phyloP scores from a whole-genome alignment of 2,113 vertebrate species.

The Oreocharis arfaki region DNA sequence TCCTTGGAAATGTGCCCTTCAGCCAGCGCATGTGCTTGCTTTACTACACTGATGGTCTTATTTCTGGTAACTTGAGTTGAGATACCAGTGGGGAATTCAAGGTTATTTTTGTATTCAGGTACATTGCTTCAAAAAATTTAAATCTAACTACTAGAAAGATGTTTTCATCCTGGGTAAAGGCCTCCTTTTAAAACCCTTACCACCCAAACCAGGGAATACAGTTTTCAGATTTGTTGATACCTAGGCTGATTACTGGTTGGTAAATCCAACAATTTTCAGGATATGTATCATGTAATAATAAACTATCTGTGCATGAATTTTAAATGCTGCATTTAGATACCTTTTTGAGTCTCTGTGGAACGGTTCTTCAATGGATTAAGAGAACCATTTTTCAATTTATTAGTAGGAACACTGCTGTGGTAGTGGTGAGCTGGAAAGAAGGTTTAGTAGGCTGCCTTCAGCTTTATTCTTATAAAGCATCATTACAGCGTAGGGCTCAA shows the following conservation, averaged over 20 bases:
- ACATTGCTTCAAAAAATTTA: background rate
- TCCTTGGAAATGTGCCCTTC: conserved; percentile 11
- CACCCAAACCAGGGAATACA: background rate
- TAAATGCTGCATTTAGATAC: background rate
- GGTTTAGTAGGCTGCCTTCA: background rate
- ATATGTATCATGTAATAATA: background rate
- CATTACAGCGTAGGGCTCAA: background rate
- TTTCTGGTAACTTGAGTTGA: background rate
- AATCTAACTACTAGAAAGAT: background rate
- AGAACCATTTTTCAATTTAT: background rate
- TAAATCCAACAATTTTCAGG: background rate
- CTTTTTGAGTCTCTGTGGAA: background rate
- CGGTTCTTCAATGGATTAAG: background rate
- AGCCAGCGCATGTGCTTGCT: background rate
- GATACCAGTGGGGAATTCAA: background rate
- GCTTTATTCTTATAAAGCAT: background rate
- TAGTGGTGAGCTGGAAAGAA: background rate
- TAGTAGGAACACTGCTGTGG: background rate
- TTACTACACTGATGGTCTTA: background rate
- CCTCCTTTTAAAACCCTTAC: background rate
- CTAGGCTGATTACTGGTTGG: background rate
- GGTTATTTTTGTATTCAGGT: background rate
- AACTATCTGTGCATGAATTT: background rate
- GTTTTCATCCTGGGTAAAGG: background rate
- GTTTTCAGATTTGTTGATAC: background rate